These are phyloP conservation scores for Aphis craccivora DNA, from an alignment of 1,140 invertebrate species.

Conservation along the genomic window DNA sequence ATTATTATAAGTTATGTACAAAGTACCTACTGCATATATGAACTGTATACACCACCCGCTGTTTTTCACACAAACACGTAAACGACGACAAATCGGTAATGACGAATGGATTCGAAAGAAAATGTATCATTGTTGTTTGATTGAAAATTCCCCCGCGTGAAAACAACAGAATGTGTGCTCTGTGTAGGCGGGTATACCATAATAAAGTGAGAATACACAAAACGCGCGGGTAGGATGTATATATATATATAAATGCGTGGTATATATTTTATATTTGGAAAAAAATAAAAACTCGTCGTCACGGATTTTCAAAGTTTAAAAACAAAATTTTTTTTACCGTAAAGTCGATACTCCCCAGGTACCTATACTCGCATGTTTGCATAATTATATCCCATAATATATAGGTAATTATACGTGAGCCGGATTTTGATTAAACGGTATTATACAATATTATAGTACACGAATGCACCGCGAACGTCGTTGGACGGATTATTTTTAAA, in stretches of 20 bases:
- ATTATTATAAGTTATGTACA: background rate
- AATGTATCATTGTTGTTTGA: background rate
- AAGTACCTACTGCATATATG: too few species aligned
- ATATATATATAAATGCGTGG: too few species aligned
- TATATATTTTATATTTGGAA: background rate
- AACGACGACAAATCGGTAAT: slow-evolving; percentile 45
- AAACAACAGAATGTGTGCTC: background rate
- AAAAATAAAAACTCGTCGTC: background rate
- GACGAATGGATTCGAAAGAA: slow-evolving; percentile 6
- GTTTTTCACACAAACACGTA: slow-evolving; percentile 18
- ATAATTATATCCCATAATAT: background rate
- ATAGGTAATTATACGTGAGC: background rate
- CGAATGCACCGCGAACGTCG: background rate
- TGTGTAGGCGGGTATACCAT: background rate
- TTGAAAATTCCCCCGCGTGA: background rate
- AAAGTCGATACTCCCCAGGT: background rate
- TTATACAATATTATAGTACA: background rate
- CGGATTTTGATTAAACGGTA: slow-evolving; percentile 41
- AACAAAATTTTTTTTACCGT: background rate
- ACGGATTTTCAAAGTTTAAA: background rate
- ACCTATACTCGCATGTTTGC: background rate
- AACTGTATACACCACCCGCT: background rate
- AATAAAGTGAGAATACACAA: too few species aligned
- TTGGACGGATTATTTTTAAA: background rate
- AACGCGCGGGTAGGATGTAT: background rate